These are phyloP conservation scores for Lithobates pipiens DNA, from an alignment of 2,797 vertebrate genomes.

Conservation along the genomic window DNA sequence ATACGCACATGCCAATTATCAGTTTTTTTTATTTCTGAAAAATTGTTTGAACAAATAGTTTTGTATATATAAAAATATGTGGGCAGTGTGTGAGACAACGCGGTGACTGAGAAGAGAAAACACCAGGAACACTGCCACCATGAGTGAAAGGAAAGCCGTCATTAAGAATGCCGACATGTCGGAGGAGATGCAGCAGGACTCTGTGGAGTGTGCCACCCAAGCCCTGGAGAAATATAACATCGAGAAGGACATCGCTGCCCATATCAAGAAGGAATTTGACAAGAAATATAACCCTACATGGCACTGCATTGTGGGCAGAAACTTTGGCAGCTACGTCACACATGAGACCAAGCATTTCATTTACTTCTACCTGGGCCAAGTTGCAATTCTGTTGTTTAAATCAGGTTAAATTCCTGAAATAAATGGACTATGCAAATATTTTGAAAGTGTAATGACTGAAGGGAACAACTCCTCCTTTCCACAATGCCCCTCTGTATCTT, in stretches of 20 bases:
- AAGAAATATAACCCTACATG: conserved; percentile 99
- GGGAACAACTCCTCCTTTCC: conserved; percentile 68
- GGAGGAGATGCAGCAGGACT: conserved; percentile 94
- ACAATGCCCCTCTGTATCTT: conserved; percentile 75
- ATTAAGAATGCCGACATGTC: conserved; percentile 86
- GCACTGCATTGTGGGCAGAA: conserved; percentile 99
- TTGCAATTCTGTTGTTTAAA: conserved; percentile 99
- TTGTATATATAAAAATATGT: too few species aligned
- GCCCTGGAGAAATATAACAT: conserved; percentile 97
- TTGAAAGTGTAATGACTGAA: conserved; percentile 64
- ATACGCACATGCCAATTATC: too few species aligned
- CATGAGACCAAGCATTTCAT: conserved; percentile 99
- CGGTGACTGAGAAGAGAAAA: neutral
- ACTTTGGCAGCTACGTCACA: conserved; percentile 99
- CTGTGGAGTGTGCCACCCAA: conserved; percentile 95
- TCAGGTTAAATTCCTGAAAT: conserved; percentile 87
- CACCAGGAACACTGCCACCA: conserved; percentile 60
- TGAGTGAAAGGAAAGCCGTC: conserved; percentile 84
- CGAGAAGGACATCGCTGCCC: conserved; percentile 96
- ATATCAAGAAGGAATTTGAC: conserved; percentile 99
- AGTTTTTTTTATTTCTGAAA: too few species aligned
- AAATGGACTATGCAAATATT: conserved; percentile 26
- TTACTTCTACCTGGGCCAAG: conserved; percentile 99
- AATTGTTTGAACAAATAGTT: too few species aligned
- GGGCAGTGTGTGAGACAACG: conserved; percentile 16